Conservation (phyloP, 2,797 vertebrate genomes). For the Platyrinchus mystaceus region DNA sequence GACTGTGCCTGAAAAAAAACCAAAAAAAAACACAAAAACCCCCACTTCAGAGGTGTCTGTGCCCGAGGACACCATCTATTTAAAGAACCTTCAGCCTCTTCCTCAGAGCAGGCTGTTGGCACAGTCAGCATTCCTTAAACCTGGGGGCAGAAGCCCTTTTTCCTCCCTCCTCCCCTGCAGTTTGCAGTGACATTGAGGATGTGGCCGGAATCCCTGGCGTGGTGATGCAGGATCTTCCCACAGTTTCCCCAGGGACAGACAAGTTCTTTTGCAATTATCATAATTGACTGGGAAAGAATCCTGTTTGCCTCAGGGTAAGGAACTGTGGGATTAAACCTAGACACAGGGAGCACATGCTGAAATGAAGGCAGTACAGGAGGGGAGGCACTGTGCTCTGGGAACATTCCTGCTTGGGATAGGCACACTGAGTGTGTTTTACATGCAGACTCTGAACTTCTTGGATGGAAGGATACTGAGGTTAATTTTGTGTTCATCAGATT, state of each 20-base stretch:
- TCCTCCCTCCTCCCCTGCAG: neutral
- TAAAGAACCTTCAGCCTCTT: neutral
- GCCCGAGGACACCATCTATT: rapidly evolving
- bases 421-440: rapidly evolving
- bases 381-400: neutral
- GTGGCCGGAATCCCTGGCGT: neutral
- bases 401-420: neutral
- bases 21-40: no score
- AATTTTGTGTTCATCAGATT: neutral
- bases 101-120: neutral
- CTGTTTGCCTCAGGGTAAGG: neutral
- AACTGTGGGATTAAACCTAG: constrained; percentile 29
- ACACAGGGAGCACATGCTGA: neutral
- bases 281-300: constrained; percentile 56
- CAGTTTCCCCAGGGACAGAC: constrained; percentile 33
- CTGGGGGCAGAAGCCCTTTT: neutral
- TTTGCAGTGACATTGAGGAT: neutral
- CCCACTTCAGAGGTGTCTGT: neutral
- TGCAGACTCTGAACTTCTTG: neutral
- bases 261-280: constrained; percentile 11
- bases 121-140: neutral
- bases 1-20: neutral
- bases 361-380: neutral
- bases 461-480: neutral
- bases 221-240: constrained; percentile 17